phyloP scores from a whole-genome alignment of 2,888 invertebrate genomes.

The Epicampocera succincta region DNA sequence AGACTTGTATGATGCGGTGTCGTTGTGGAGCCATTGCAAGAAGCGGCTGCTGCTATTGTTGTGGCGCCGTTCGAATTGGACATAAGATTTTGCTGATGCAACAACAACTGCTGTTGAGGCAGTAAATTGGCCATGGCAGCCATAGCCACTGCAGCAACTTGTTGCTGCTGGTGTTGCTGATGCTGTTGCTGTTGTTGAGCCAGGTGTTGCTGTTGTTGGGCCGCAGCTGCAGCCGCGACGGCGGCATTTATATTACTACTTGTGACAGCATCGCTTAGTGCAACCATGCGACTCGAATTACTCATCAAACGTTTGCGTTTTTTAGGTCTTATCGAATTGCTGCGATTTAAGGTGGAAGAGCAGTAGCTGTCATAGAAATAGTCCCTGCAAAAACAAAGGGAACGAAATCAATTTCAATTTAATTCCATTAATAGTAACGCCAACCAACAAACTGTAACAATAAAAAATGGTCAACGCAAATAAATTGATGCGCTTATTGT shows the following conservation, averaged over 20 bases:
- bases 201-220: constrained; percentile 76
- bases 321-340: constrained; percentile 80
- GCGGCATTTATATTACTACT: constrained; percentile 77
- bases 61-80: constrained; percentile 76
- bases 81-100: constrained; percentile 78
- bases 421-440: constrained; percentile 73
- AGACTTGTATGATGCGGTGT: constrained; percentile 74
- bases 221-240: constrained; percentile 75
- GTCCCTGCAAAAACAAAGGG: constrained; percentile 80
- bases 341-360: constrained; percentile 80
- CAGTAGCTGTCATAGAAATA: constrained; percentile 84
- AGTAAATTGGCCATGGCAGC: constrained; percentile 81
- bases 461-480: constrained; percentile 61
- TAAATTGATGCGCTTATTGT: constrained; percentile 71
- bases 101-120: constrained; percentile 78
- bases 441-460: constrained; percentile 59
- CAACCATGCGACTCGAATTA: constrained; percentile 73
- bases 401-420: constrained; percentile 60
- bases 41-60: constrained; percentile 74
- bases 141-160: constrained; percentile 80
- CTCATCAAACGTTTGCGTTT: constrained; percentile 82
- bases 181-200: constrained; percentile 76
- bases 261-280: constrained; percentile 74
- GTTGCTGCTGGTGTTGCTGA: constrained; percentile 74
- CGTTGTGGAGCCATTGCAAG: constrained; percentile 70